Base-by-base conservation (phyloP, 1,140 invertebrate genomes). In the Holotrichia oblita region DNA sequence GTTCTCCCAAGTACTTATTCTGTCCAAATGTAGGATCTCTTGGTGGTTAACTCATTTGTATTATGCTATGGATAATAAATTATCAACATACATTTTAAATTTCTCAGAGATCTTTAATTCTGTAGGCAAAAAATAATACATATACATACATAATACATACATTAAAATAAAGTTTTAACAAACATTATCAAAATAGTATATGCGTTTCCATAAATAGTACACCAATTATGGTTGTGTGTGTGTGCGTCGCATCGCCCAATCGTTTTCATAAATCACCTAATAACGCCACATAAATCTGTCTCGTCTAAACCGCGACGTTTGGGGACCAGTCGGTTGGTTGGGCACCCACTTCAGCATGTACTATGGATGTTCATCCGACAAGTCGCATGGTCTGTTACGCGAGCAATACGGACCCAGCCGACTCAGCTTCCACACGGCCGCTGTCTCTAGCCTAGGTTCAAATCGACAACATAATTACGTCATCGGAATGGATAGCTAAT, bases 211-310 rank as follows among this genome's bases (percentile, higher is more conserved):
- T 64, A 64, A 64, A 64, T 22, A 64, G 17, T 20, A 17, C 61
- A 12, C 61, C 24, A 64, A 9, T 20, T 10, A 64, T 64, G 17
- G 20, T 27, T 27, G 61, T 22, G 20, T 17, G 17, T 64, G 61
- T 64, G 22, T 27, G 17, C 22, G 61, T 64, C 22, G 61, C 22
- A 64, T 64, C 17, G 61, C 6, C 17, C 61, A 22, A 64, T 64
- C 79, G 74, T 81, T 81, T 77, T 81, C 83, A 84, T 85, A 85
- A 85, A 85, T 85, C 81, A 82, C 77, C 77, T 55, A 77, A 84
- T 80, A 83, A 85, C 84, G 83, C 82, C 78, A 84, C 84, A 85
- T 85, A 85, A 85, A 85, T 85, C 83, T 82, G 81, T 79, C 77
- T 79, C 77, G 81, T 79, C 81, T 84, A 84, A 83, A 83, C 82